Evolutionary conservation across 2,888 invertebrate genomes (phyloP), one percentile per base, ranked within the genome.

Genomic region (Phytoseiulus persimilis): DNA sequence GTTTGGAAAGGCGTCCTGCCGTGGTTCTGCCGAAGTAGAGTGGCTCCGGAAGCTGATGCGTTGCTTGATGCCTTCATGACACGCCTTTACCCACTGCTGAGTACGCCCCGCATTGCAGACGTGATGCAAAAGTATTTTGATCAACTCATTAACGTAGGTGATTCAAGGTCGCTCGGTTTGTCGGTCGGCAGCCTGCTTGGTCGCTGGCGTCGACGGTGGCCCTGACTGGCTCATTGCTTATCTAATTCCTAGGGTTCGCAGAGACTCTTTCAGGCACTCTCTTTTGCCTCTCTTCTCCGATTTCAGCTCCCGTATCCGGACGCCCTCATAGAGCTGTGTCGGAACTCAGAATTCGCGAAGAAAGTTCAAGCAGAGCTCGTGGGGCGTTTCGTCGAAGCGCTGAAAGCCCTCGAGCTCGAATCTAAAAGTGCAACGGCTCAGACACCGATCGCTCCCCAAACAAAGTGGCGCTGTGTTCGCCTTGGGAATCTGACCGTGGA

Each of bases 61-160:
- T 65, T 65, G 65, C 65, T 65, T 65, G 65, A 65, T 65, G 65
- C 65, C 18, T 65, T 65, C 65, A 65, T 65, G 65, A 65, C 65
- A 65, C 65, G 18, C 65, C 65, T 65, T 23, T 65, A 65, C 65
- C 65, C 65, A 28, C 65, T 65, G 65, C 65, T 65, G 65, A 65
- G 65, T 65, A 65, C 65, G 65, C 65, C 65, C 65, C 5, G 65
- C 65, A 65, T 65, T 65, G 65, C 65, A 65, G 65, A 65, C 65
- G 65, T 65, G 65, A 65, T 65, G 65, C 65, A 65, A 65, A 65
- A 65, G 65, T 65, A 65, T 65, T 65, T 65, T 65, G 65, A 65
- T 65, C 65, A 65, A 65, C 65, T 65, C 65, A 65, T 65, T 65
- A 65, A 65, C 65, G 65, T 65, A 65, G 65, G 65, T 65, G 65